Evolutionary conservation across 1,140 invertebrate species (phyloP), one percentile per base, ranked within the genome.

Genomic region (Drosophila nebulosa): DNA sequence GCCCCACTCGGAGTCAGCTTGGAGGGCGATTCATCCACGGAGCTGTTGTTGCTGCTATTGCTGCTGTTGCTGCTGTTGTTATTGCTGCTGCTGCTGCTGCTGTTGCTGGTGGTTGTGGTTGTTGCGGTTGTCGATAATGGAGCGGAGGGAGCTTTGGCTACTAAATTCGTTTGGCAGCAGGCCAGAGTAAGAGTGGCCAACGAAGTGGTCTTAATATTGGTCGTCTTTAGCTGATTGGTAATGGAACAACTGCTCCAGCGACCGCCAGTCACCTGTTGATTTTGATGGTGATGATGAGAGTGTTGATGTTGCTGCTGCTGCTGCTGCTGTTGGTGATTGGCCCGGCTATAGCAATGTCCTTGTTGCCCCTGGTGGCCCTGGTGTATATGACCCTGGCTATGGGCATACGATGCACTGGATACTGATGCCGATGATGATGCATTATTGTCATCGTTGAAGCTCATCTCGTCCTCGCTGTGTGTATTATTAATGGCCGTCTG

Each of bases 401-500:
- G 39, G 39, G 39, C 39, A 46, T 46, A 16, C 39, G 16, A 46
- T 46, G 39, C 18, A 46, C 39, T 46, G 16, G 52, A 55, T 30
- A 55, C 27, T 18, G 58, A 55, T 50, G 46, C 30, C 2, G 68
- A 36, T 62, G 70, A 63, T 64, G 73, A 57, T 14, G 58, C 27
- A 79, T 90, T 90, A 89, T 91, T 90, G 81, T 91, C 90, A 68
- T 91, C 90, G 68, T 89, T 90, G 79, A 90, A 90, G 79, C 84
- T 91, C 46, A 86, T 79, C 46, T 90, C 90, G 30, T 91, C 90
- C 73, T 91, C 79, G 53, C 88, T 84, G 63, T 85, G 80, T 9
- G 79, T 91, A 36, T 88, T 90, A 16, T 79, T 91, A 0, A 91
- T 91, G 27, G 91, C 90, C 30, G 90, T 91, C 64, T 91, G 91